These are phyloP conservation scores for Sternotherus odoratus DNA, from an alignment of 2,797 vertebrate genomes.

Conservation along the genomic window DNA sequence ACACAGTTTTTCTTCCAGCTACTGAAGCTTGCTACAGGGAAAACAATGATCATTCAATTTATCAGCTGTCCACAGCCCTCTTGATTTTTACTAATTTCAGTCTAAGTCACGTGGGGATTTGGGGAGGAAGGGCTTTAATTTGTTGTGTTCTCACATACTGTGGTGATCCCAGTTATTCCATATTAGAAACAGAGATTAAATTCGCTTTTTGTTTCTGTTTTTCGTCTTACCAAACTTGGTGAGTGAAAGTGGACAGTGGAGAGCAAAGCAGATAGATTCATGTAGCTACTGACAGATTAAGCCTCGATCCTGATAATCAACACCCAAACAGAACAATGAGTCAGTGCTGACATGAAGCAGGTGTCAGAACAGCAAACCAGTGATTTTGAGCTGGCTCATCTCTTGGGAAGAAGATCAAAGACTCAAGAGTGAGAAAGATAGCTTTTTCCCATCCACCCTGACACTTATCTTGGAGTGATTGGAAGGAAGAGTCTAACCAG, in stretches of 20 bases:
- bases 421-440: background rate
- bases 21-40: background rate
- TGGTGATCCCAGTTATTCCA: background rate
- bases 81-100: background rate
- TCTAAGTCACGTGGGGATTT: background rate
- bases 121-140: background rate
- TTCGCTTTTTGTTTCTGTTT: background rate
- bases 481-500: background rate
- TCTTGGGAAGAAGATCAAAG: background rate
- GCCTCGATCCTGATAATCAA: background rate
- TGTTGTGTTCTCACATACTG: background rate
- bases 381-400: background rate
- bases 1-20: background rate
- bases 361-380: background rate
- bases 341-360: background rate
- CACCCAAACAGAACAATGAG: background rate
- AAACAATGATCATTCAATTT: background rate
- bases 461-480: background rate
- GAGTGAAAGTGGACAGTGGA: background rate
- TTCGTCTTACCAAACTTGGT: background rate
- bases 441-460: too few species aligned
- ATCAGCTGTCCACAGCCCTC: background rate
- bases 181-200: background rate
- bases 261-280: background rate
- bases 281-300: background rate